Conservation (phyloP, 1,140 invertebrate species). For the honey bee (Apis mellifera) region Amel_HAv3.1 CM009935.2:12127501-12128000, state of each 20-base stretch:
- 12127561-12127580: neutral
- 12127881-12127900: neutral
- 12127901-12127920: constrained; percentile 23
- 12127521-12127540: neutral
- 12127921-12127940: constrained; percentile 30
- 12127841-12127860: no score
- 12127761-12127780: no score
- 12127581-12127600: neutral
- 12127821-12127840: no score
- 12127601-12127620: no score
- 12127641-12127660: neutral
- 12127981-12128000: neutral
- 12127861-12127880: neutral
- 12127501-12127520: neutral
- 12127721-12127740: no score
- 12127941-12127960: neutral
- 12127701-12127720: no score
- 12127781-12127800: no score
- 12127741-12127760: no score
- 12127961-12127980: neutral
- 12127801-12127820: no score
- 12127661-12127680: neutral
- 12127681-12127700: no score
- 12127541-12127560: no score
- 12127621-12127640: neutral